Base-by-base conservation (phyloP, 2,888 invertebrate species). In the Acanthosepion pharaonis region DNA sequence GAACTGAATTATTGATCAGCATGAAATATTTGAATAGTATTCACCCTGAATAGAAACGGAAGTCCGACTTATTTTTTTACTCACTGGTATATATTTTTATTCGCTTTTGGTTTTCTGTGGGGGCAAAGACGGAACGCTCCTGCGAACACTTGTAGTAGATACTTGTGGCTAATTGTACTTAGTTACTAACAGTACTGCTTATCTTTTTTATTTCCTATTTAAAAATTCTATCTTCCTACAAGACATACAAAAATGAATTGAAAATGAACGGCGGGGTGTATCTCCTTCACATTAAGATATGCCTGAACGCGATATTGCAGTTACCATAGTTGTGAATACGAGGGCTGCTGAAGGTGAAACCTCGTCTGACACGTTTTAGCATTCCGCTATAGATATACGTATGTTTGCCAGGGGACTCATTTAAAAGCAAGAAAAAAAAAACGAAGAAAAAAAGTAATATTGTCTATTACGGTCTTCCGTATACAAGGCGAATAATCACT, bases 401-500 rank as follows among this genome's bases (percentile, higher is more conserved):
- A 23, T 78, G 78, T n/a, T 78, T 78, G 78, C n/a, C 78, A 33
- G n/a, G n/a, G n/a, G 78, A 11, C 78, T n/a, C 78, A n/a, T 78
- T 78, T 33, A 78, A 78, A 78, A n/a, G n/a, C 0, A 33, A 78
- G 33, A 3, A 33, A 78, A 78, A 78, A 15, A n/a, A 78, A n/a
- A 28, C 8, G n/a, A 78, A 28, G 8, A 78, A n/a, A 78, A 9
- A n/a, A 78, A 78, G n/a, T 78, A n/a, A 78, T 78, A 78, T 78
- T 78, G n/a, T n/a, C 78, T 78, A n/a, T 78, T 78, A 78, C n/a
- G 33, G n/a, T 78, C n/a, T 78, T 78, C 78, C 78, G n/a, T 78
- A 78, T 1, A 78, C n/a, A 18, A 78, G 78, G 78, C 78, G 78
- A 78, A 33, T 78, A 78, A 78, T 78, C 78, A 78, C 15, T 78